Base-by-base conservation (phyloP, 2,888 invertebrate genomes). In the Hymenopus coronatus region DNA sequence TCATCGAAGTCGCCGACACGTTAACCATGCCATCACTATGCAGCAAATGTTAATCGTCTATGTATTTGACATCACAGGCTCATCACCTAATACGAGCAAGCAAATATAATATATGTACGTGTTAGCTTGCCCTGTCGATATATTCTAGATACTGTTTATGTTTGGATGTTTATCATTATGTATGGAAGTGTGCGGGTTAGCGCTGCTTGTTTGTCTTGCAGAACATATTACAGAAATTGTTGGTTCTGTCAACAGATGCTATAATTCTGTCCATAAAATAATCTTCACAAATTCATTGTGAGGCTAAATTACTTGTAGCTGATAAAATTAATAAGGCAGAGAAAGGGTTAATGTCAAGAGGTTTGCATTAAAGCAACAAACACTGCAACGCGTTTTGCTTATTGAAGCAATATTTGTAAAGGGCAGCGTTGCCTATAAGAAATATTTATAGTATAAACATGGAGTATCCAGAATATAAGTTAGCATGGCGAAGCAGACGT, bases 41-140 rank as follows among this genome's bases (percentile, higher is more conserved):
- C 82, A 86, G 28, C 28, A 87, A 87, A 87, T 82, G 87, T 82
- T 87, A 87, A 87, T 87, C 33, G 27, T 81, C 70, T 82, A 87
- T 87, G 82, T 82, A 87, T 82, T 87, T 82, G 87, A 87, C 82
- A 82, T 87, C 33, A 54, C 82, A 27, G 81, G 27, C 8, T 40
- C 82, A 28, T 87, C 82, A 87, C 30, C 30, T 30, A 87, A 70
- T 85, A 85, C 70, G 54, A 85, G 28, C 27, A 27, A 87, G 82
- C 33, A 87, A 87, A 82, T 82, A 30, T 28, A 27, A 83, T 84
- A 84, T 84, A 28, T 20, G 27, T 28, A 27, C 20, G 28, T 15
- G 28, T 25, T 40, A 12, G 15, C 30, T 30, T 4, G 30, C 30
- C 30, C 30, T 30, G 30, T 30, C 30, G 30, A 30, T 30, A 30